Evolutionary conservation across 2,113 vertebrate species (phyloP).

Genomic region (Oncorhynchus clarkii): DNA sequence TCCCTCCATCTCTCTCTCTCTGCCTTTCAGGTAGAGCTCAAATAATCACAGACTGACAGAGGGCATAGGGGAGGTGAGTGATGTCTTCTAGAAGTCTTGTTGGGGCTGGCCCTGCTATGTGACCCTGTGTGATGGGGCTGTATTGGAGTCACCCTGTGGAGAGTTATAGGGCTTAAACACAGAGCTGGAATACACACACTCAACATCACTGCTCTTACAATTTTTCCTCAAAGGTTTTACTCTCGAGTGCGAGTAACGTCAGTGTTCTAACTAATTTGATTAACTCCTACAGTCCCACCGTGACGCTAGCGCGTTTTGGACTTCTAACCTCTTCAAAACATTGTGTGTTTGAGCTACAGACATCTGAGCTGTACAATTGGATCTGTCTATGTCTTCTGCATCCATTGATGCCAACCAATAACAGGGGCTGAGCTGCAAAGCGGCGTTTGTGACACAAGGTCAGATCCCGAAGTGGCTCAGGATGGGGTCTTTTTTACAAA

Average conservation of each 20-base stretch:
- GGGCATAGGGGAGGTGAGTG: constrained; percentile 43
- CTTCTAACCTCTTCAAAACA: too few species aligned
- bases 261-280: too few species aligned
- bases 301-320: too few species aligned
- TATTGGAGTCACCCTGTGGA: constrained; percentile 50
- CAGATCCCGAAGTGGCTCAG: too few species aligned
- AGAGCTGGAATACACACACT: constrained; percentile 29
- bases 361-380: too few species aligned
- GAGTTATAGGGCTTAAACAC: constrained; percentile 55
- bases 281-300: too few species aligned
- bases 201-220: not conserved
- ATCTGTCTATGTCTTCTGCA: too few species aligned
- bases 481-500: too few species aligned
- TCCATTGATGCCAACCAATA: too few species aligned
- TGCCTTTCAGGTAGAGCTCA: constrained; percentile 22
- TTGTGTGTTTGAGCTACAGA: too few species aligned
- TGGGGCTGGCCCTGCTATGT: not conserved
- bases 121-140: constrained; percentile 41
- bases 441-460: too few species aligned
- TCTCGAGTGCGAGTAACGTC: not conserved
- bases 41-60: constrained; percentile 45
- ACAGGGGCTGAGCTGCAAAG: too few species aligned
- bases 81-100: constrained; percentile 40
- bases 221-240: not conserved
- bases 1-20: constrained; percentile 12